Percentiles rank a stretch among this genome's conserved stretches.
phyloP scores from a whole-genome alignment of 2,113 vertebrate species.

The Microtus oregoni region DNA sequence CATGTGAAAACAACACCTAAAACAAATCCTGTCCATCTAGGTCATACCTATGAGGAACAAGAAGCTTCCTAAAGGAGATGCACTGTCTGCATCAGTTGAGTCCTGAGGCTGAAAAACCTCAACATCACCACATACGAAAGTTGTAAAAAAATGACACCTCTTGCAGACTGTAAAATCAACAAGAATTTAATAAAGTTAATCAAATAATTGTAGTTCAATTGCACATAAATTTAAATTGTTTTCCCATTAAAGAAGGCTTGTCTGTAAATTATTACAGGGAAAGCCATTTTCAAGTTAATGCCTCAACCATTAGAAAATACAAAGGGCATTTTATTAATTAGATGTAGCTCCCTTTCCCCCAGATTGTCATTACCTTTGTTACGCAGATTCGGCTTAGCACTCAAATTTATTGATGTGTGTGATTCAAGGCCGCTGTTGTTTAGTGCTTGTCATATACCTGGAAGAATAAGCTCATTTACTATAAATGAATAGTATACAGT shows the following conservation, averaged over 20 bases:
- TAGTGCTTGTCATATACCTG: conserved; percentile 86
- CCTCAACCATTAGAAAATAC: conserved; percentile 88
- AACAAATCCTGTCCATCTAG: conserved; percentile 65
- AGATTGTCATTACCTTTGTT: conserved; percentile 85
- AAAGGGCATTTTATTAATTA: conserved; percentile 90
- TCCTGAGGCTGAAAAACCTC: conserved; percentile 81
- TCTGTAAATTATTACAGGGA: conserved; percentile 88
- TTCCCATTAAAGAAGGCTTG: conserved; percentile 89
- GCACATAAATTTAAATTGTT: conserved; percentile 91
- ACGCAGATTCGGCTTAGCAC: conserved; percentile 81
- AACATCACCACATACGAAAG: conserved; percentile 82
- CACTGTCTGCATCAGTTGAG: conserved; percentile 81
- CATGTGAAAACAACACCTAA: conserved; percentile 80
- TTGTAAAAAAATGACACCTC: conserved; percentile 86
- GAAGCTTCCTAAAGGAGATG: conserved; percentile 59
- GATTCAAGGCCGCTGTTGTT: conserved; percentile 85
- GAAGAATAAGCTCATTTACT: conserved; percentile 88
- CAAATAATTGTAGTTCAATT: conserved; percentile 87
- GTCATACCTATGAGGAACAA: conserved; percentile 68
- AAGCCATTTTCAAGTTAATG: conserved; percentile 89
- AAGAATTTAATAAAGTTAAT: conserved; percentile 91
- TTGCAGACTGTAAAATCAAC: conserved; percentile 88
- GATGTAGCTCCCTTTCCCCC: conserved; percentile 82
- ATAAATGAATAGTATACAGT: conserved; percentile 88
- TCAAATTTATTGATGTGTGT: conserved; percentile 85